Base-by-base conservation (phyloP, 2,888 invertebrate genomes). In the Chrysolina haemoptera region DNA sequence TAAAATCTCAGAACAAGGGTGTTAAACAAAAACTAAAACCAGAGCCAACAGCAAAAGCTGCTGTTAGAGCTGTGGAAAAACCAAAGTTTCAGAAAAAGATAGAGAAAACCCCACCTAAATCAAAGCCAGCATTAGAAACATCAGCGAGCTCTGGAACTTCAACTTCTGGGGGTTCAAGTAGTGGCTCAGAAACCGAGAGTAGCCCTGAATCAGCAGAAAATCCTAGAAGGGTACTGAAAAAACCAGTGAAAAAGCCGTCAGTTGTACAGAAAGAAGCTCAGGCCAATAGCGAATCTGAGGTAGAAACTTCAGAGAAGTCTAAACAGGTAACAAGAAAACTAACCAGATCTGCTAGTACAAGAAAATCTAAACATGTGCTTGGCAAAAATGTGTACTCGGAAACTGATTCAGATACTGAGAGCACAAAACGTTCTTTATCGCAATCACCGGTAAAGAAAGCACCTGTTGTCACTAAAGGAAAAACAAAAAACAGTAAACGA, bases 261-360 rank as follows among this genome's bases (percentile, higher is more conserved):
- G 76, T 80, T 9, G 72, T 79, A 11, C 76, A 80, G 4, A 84
- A 84, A 73, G 84, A 85, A 27, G 66, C 68, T 40, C 48, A 59
- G 11, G 73, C 40, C 5, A 79, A 86, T 74, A 83, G 85, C 11
- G 88, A 88, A 71, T 85, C 87, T 0, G 87, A 88, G 64, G 80
- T 78, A 53, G 88, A 88, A 72, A 65, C 73, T 40, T 63, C 77
- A 40, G 77, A 75, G 64, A 22, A 85, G 84, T 1, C 84, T 78
- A 82, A 86, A 81, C 84, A 85, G 53, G 80, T 89, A 89, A 90
- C 92, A 0, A 88, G 94, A 20, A 94, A 94, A 82, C 86, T 92
- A 27, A 94, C 94, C 0, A 88, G 94, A 11, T 94, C 94, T 0
- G 89, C 93, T 0, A 93, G 92, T 64, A 92, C 93, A 6, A 88